Evolutionary conservation across 2,888 invertebrate genomes (phyloP).

Genomic region (Chirona hameri): DNA sequence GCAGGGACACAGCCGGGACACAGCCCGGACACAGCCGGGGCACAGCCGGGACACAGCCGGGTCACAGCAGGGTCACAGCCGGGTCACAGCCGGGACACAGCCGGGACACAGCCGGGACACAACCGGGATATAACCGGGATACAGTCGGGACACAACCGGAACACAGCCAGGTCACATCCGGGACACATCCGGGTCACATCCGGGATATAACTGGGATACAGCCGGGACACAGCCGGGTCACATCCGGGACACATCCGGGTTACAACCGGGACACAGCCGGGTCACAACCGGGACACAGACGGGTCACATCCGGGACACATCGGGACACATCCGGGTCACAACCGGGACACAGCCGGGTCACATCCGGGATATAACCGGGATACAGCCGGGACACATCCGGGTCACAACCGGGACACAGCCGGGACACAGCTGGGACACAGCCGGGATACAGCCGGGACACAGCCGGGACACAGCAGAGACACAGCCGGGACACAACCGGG

Average conservation of each 20-base stretch:
- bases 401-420: no score
- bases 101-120: no score
- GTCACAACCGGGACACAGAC: not conserved
- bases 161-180: no score
- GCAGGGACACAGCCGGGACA: no score
- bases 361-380: not conserved
- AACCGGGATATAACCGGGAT: no score
- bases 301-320: not conserved
- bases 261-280: not conserved
- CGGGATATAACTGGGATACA: not conserved
- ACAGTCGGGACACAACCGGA: no score
- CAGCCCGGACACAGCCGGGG: no score
- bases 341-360: not conserved
- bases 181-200: not conserved
- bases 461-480: no score
- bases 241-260: not conserved
- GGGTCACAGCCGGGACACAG: no score
- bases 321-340: not conserved
- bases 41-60: no score
- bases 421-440: not conserved
- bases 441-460: not conserved
- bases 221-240: no score
- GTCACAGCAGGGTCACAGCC: no score
- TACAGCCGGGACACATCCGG: not conserved
- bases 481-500: not conserved